Percentiles rank a stretch among this genome's conserved stretches.
phyloP scores from a whole-genome alignment of 92 coral and sea anemone genomes.

The Umimayanthus kanabou region DNA sequence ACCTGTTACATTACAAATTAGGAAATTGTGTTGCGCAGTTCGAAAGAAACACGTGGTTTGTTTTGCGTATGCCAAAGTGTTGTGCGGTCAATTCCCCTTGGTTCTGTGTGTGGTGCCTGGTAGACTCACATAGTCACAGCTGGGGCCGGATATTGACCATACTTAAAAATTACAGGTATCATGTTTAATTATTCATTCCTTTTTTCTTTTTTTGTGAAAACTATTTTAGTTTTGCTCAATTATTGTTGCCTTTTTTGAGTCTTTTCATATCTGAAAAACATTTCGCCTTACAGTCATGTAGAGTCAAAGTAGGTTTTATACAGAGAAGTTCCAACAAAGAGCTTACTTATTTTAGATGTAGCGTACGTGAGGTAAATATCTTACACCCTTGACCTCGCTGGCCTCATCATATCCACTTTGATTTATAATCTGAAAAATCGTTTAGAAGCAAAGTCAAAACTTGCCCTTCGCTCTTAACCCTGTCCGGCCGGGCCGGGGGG shows the following conservation, averaged over 20 bases:
- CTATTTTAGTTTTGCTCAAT: too few species aligned
- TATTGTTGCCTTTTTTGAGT: too few species aligned
- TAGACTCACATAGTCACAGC: neutral
- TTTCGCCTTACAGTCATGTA: too few species aligned
- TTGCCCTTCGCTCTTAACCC: neutral
- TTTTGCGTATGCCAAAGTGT: neutral
- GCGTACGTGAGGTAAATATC: neutral
- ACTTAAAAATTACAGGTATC: neutral
- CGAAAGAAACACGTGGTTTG: neutral
- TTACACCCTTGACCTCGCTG: neutral
- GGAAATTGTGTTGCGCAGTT: neutral
- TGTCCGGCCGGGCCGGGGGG: too few species aligned
- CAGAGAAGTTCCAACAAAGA: neutral
- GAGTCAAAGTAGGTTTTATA: neutral
- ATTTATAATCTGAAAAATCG: neutral
- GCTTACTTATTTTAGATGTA: neutral
- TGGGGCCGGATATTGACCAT: too few species aligned
- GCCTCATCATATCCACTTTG: neutral
- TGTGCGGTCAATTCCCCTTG: neutral
- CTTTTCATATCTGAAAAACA: too few species aligned
- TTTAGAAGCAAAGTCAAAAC: neutral
- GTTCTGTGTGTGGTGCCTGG: neutral
- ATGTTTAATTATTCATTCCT: too few species aligned
- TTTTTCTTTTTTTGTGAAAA: neutral
- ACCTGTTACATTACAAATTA: neutral